These are phyloP conservation scores for Polymixis lichenea DNA, from an alignment of 2,888 invertebrate genomes.

Conservation along the genomic window DNA sequence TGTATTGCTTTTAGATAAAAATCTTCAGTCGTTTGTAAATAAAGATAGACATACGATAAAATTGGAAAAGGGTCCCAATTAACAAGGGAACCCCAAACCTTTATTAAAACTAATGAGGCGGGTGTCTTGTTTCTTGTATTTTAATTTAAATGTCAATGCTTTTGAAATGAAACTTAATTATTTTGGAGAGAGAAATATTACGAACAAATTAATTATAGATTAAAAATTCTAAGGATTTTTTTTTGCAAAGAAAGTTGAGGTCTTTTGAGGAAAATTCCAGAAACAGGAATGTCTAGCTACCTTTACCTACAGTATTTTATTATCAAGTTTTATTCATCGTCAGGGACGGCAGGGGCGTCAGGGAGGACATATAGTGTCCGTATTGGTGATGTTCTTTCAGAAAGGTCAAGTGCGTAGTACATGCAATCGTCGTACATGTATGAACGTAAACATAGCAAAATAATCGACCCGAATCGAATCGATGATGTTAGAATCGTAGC, in stretches of 20 bases:
- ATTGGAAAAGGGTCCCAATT: conserved; percentile 25
- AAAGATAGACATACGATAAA: not conserved
- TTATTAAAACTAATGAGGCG: conserved; percentile 43
- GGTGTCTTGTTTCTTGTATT: conserved; percentile 36
- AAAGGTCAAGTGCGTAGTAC: too few relatives aligned
- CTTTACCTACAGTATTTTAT: too few relatives aligned
- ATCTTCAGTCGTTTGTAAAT: not conserved
- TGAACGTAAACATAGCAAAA: too few relatives aligned
- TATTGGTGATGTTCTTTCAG: too few relatives aligned
- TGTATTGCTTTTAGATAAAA: not conserved
- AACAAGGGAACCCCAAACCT: conserved; percentile 12
- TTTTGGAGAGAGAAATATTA: not conserved
- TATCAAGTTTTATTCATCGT: not conserved
- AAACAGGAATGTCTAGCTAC: not conserved
- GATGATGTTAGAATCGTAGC: too few relatives aligned
- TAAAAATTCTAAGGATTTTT: not conserved
- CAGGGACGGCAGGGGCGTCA: too few relatives aligned
- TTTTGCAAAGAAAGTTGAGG: too few relatives aligned
- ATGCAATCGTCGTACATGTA: too few relatives aligned
- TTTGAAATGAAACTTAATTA: not conserved
- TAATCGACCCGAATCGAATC: too few relatives aligned
- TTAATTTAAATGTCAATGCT: conserved; percentile 31
- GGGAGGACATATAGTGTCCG: too few relatives aligned
- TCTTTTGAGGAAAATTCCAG: not conserved
- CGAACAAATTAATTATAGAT: not conserved